Percentiles rank a stretch among this genome's conserved stretches.
phyloP scores from a whole-genome alignment of 1,140 invertebrate genomes.

The Nasonia vitripennis region DNA sequence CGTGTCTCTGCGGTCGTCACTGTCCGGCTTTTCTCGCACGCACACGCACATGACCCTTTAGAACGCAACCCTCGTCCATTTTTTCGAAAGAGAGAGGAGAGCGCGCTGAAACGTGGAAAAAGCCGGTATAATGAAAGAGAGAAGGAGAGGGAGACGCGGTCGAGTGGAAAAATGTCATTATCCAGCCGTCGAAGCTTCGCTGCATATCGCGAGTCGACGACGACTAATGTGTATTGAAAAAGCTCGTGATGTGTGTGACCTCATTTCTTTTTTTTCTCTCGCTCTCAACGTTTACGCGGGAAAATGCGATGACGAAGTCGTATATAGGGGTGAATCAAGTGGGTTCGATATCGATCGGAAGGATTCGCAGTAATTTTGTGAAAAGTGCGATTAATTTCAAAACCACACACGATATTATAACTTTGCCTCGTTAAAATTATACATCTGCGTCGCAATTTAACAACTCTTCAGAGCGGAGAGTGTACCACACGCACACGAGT shows the following conservation, averaged over 20 bases:
- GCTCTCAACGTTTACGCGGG: neutral
- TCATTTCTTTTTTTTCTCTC: conserved; percentile 1
- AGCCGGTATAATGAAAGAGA: conserved; percentile 5
- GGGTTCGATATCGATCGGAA: conserved; percentile 19
- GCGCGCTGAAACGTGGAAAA: conserved; percentile 20
- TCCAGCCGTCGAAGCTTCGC: conserved; percentile 60
- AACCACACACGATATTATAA: neutral
- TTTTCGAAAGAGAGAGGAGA: conserved; percentile 29
- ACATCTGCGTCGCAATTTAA: neutral
- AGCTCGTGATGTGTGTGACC: neutral
- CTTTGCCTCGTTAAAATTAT: neutral
- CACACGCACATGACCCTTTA: no score
- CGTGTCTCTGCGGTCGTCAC: conserved; percentile 25
- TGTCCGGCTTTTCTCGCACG: neutral
- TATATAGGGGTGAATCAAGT: neutral
- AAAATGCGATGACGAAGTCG: conserved; percentile 20
- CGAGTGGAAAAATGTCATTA: conserved; percentile 68
- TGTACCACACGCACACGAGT: neutral
- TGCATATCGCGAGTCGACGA: conserved; percentile 43
- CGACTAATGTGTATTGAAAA: conserved; percentile 48
- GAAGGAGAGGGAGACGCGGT: conserved; percentile 27
- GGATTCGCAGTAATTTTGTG: conserved; percentile 10
- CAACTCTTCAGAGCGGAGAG: neutral
- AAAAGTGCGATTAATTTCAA: neutral
- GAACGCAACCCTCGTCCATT: conserved; percentile 21